phyloP scores from a whole-genome alignment of 2,888 invertebrate species.

The Carterocephalus palaemon region DNA sequence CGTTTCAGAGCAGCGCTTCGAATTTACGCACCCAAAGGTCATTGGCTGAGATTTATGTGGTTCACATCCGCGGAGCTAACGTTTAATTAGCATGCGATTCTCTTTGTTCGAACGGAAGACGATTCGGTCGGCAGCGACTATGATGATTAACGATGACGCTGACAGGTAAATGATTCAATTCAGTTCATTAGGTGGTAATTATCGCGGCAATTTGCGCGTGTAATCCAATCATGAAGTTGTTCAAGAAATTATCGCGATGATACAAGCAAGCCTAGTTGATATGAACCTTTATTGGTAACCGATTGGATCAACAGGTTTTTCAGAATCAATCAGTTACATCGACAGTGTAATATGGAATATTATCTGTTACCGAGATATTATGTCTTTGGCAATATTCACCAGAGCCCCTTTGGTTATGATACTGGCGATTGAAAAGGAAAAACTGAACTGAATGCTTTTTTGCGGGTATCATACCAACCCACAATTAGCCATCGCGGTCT shows the following conservation, averaged over 20 bases:
- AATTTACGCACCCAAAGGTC: constrained; percentile 34
- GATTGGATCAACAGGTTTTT: no score
- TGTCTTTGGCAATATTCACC: no score
- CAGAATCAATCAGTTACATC: no score
- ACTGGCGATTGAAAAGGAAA: no score
- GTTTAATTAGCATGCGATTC: constrained; percentile 57
- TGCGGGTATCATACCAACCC: no score
- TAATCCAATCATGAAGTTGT: constrained; percentile 19
- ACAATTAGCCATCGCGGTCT: no score
- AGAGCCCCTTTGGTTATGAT: no score
- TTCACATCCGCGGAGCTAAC: constrained; percentile 43
- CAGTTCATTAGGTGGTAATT: constrained; percentile 22
- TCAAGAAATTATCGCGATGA: constrained; percentile 3
- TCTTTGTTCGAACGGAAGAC: constrained; percentile 46
- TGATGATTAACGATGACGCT: constrained; percentile 40
- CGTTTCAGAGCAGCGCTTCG: constrained; percentile 22
- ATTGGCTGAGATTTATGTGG: constrained; percentile 45
- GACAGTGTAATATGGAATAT: no score
- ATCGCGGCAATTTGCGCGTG: constrained; percentile 18
- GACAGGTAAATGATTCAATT: constrained; percentile 27
- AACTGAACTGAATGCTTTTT: no score
- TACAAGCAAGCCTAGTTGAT: constrained; percentile 11
- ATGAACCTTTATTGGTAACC: constrained; percentile 11
- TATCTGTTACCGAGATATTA: no score
- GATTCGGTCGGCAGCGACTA: constrained; percentile 40